phyloP scores from a whole-genome alignment of 2,797 vertebrate genomes.

The Streptopelia turtur region DNA sequence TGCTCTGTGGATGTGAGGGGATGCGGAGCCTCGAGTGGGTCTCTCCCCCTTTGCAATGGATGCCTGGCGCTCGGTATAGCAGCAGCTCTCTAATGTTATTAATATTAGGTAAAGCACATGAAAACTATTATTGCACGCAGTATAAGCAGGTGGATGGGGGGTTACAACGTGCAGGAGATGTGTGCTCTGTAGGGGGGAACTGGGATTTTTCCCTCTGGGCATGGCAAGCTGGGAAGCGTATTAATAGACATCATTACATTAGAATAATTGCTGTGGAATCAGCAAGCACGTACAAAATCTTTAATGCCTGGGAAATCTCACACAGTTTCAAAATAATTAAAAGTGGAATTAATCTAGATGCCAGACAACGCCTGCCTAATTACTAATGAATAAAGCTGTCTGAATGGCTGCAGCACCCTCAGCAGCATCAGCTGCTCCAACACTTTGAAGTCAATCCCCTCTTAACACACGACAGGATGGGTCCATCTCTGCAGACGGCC shows the following conservation, averaged over 20 bases:
- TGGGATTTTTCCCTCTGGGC: constrained; percentile 42
- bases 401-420: constrained; percentile 24
- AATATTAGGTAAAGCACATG: background rate
- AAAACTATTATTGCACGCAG: background rate
- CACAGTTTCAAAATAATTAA: constrained; percentile 68
- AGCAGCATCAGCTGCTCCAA: background rate
- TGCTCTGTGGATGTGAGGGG: background rate
- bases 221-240: constrained; percentile 7
- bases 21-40: background rate
- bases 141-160: background rate
- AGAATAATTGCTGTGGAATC: constrained; percentile 63
- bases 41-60: background rate
- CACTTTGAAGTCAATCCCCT: background rate
- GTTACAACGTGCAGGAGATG: background rate
- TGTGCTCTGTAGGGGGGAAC: background rate
- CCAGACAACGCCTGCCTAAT: constrained; percentile 53
- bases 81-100: background rate
- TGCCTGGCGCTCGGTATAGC: background rate
- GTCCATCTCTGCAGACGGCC: accelerated
- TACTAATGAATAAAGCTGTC: constrained; percentile 26
- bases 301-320: constrained; percentile 65
- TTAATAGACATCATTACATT: constrained; percentile 63
- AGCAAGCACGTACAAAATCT: constrained; percentile 22
- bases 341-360: constrained; percentile 65
- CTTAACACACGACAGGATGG: background rate